Evolutionary conservation across 2,888 invertebrate species (phyloP).

Genomic region (Aricia artaxerxes): DNA sequence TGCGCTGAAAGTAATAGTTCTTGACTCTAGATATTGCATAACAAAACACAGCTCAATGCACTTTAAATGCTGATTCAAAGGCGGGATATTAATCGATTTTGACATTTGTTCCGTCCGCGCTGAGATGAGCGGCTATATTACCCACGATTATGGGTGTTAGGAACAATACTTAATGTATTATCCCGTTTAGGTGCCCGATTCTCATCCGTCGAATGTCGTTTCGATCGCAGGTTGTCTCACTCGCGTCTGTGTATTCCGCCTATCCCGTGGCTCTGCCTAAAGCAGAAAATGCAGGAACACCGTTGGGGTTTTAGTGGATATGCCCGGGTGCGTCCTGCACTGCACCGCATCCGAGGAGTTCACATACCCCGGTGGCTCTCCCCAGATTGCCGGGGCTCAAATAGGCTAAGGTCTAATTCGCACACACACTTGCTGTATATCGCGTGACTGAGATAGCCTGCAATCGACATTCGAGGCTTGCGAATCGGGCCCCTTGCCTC

Average conservation of each 20-base stretch:
- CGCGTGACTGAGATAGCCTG: not conserved
- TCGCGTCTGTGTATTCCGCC: no score
- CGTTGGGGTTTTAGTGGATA: no score
- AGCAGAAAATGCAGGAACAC: no score
- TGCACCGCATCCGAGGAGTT: no score
- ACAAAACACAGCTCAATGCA: constrained; percentile 35
- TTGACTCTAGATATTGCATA: not conserved
- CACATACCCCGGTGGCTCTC: no score
- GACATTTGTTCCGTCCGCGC: constrained; percentile 58
- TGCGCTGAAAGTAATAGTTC: not conserved
- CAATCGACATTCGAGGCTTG: not conserved
- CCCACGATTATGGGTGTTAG: constrained; percentile 37
- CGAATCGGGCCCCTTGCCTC: constrained; percentile 30
- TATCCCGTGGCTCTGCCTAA: no score
- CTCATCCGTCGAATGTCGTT: no score
- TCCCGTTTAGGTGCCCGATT: constrained; percentile 30
- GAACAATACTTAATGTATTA: constrained; percentile 38
- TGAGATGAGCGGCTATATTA: constrained; percentile 38
- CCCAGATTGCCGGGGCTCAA: no score
- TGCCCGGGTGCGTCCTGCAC: no score
- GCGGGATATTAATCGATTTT: constrained; percentile 49
- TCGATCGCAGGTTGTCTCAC: no score
- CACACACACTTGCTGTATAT: no score
- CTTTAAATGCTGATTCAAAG: constrained; percentile 36
- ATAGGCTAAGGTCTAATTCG: no score